Percentiles rank a stretch among this genome's conserved stretches.
These are phyloP conservation scores for Pipra filicauda DNA, from an alignment of 2,113 vertebrate genomes.

Conservation along the genomic window DNA sequence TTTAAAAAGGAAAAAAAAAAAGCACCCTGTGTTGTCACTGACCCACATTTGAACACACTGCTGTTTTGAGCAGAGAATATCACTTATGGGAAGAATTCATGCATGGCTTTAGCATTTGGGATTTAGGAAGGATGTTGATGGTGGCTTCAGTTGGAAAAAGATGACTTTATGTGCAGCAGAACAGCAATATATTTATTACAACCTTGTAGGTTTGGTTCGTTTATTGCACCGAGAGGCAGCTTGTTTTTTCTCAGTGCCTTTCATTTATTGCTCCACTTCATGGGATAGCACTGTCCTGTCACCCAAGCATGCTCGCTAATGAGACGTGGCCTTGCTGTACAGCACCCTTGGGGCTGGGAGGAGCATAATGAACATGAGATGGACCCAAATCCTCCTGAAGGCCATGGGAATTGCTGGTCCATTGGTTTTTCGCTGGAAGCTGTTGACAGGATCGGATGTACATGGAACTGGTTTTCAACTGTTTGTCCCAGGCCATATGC, in stretches of 20 bases:
- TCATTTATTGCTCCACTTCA: not conserved
- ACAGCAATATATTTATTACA: not conserved
- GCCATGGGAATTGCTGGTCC: not conserved
- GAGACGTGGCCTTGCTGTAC: accelerated
- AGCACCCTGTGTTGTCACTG: not conserved
- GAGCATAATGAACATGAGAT: accelerated
- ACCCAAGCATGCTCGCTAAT: accelerated
- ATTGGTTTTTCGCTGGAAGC: not conserved
- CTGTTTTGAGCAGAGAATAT: not conserved
- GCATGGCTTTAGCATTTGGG: not conserved
- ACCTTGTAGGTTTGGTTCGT: not conserved
- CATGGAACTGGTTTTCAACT: not conserved
- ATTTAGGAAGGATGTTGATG: not conserved
- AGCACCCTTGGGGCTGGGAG: not conserved
- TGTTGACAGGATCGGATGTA: not conserved
- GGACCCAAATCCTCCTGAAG: not conserved
- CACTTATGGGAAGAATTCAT: not conserved
- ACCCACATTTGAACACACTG: not conserved
- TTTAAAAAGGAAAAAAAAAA: not conserved
- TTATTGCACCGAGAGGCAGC: not conserved
- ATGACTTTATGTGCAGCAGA: not conserved
- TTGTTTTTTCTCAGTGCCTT: not conserved
- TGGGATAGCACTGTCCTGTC: not conserved
- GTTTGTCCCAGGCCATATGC: not conserved
- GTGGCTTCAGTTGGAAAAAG: not conserved